Evolutionary conservation across 2,888 invertebrate species (phyloP).

Genomic region (Philaethria dido): DNA sequence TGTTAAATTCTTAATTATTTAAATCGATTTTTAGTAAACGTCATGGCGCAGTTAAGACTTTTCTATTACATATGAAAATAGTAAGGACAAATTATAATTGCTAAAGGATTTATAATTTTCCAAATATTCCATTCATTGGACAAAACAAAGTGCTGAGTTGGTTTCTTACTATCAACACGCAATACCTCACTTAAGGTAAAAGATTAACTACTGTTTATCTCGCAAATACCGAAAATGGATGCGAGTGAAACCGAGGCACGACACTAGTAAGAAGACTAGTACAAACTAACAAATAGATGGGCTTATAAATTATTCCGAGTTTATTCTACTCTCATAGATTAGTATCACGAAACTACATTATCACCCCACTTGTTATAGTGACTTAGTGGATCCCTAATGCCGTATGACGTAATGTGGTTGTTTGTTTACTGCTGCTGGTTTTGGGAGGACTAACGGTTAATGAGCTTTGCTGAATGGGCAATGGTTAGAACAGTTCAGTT

Average conservation of each 20-base stretch:
- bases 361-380: conserved; percentile 11
- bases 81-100: no score
- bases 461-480: background rate
- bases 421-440: conserved; percentile 11
- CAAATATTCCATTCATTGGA: no score
- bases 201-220: no score
- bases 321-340: conserved; percentile 8
- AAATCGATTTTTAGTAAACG: no score
- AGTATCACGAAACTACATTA: conserved; percentile 16
- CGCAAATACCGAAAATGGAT: no score
- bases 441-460: background rate
- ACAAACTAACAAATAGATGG: conserved; percentile 1
- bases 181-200: no score
- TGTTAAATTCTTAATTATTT: no score
- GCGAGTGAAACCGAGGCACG: background rate
- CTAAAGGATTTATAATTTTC: no score
- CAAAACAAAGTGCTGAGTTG: no score
- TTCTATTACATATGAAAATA: no score
- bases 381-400: conserved; percentile 20
- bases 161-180: no score
- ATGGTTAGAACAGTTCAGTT: background rate
- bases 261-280: background rate
- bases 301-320: conserved; percentile 5
- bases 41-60: no score
- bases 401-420: conserved; percentile 11